Conservation (phyloP, 2,888 invertebrate genomes). For the Epirrhoe alternata region DNA sequence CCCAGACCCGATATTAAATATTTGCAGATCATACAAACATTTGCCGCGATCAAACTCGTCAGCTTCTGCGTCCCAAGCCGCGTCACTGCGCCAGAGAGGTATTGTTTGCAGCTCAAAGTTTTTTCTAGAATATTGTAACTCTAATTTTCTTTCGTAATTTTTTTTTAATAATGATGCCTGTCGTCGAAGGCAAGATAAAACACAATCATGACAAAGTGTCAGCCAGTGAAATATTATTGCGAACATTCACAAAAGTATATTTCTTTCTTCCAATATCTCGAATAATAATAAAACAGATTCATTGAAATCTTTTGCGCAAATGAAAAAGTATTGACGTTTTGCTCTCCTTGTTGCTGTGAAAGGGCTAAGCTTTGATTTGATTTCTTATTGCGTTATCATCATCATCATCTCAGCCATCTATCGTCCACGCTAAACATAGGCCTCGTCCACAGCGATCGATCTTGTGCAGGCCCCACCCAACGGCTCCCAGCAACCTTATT, state of each 20-base stretch:
- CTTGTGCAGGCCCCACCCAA: too few relatives aligned
- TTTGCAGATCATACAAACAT: too few relatives aligned
- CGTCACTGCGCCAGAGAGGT: too few relatives aligned
- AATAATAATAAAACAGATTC: slow-evolving; percentile 1
- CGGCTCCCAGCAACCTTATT: too few relatives aligned
- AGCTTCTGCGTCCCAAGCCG: too few relatives aligned
- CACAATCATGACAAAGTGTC: slow-evolving; percentile 4
- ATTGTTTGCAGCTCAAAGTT: too few relatives aligned
- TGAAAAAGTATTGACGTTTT: slow-evolving; percentile 18
- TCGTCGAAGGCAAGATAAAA: slow-evolving; percentile 1
- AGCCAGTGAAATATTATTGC: slow-evolving; percentile 14
- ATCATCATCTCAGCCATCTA: too few relatives aligned
- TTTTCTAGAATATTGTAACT: not conserved
- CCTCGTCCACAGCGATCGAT: too few relatives aligned
- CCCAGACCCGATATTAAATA: too few relatives aligned
- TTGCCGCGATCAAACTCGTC: too few relatives aligned
- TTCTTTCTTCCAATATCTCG: slow-evolving; percentile 14
- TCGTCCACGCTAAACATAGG: too few relatives aligned
- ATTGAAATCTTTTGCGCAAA: slow-evolving; percentile 13
- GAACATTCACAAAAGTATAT: slow-evolving; percentile 8
- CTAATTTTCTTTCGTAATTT: not conserved
- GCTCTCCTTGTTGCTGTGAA: not conserved
- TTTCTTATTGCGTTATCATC: not conserved
- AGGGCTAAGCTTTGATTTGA: not conserved
- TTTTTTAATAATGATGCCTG: slow-evolving; percentile 7